phyloP scores from a whole-genome alignment of 2,113 vertebrate genomes.

The Cyphomyrus discorhynchus region DNA sequence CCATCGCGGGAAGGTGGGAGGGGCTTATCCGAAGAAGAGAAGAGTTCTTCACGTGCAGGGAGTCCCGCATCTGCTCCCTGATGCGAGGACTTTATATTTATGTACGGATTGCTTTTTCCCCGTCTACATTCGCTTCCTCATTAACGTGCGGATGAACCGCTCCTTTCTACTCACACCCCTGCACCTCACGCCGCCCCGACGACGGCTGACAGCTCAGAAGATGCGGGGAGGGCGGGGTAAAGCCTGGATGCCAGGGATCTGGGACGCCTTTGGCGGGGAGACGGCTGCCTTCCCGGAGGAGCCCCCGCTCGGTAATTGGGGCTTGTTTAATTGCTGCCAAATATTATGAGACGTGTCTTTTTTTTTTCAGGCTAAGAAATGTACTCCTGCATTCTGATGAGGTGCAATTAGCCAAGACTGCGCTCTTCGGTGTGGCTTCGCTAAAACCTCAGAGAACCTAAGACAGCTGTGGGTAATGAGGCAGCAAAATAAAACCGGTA shows the following conservation, averaged over 20 bases:
- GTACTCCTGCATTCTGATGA: slow-evolving; percentile 12
- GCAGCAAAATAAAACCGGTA: slow-evolving; percentile 6
- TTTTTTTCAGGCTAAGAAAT: slow-evolving; percentile 9
- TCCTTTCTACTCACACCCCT: not conserved
- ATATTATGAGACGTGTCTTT: slow-evolving; percentile 14
- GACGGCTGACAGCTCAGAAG: not conserved
- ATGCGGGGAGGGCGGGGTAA: not conserved
- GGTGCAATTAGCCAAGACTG: slow-evolving; percentile 8
- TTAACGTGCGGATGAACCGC: not conserved
- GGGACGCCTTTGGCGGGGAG: not conserved
- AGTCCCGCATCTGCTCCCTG: not conserved
- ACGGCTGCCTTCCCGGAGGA: not conserved
- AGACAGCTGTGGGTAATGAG: slow-evolving; percentile 10
- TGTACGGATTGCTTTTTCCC: not conserved
- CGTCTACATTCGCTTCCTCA: not conserved
- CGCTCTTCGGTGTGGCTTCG: not conserved
- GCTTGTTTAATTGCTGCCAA: slow-evolving; percentile 12
- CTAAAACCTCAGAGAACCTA: not conserved
- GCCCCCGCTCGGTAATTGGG: not conserved
- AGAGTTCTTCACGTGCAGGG: not conserved
- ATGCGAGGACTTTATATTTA: not conserved
- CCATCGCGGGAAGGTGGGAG: not conserved
- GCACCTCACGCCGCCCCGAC: not conserved
- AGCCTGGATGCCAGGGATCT: not conserved
- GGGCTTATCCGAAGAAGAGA: not conserved